Evolutionary conservation across 2,888 invertebrate genomes (phyloP).

Genomic region (Microctonus hyperodae): DNA sequence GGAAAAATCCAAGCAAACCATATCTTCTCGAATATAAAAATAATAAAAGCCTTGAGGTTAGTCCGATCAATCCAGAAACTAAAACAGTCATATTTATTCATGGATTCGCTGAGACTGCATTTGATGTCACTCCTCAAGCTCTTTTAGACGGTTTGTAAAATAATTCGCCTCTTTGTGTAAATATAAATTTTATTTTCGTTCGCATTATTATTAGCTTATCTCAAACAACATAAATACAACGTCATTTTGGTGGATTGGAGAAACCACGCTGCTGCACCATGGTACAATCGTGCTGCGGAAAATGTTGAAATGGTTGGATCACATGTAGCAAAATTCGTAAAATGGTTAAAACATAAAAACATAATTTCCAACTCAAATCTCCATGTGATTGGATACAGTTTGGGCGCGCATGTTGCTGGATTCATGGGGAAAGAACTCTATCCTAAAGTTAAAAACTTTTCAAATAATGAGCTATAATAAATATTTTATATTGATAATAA

Average conservation of each 20-base stretch:
- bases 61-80: not conserved
- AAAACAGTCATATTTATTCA: not conserved
- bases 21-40: not conserved
- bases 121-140: not conserved
- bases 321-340: not conserved
- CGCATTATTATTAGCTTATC: not conserved
- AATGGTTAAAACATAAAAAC: not conserved
- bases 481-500: too few species aligned
- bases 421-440: slow-evolving; percentile 56
- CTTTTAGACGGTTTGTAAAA: not conserved
- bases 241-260: not conserved
- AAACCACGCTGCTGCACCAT: not conserved
- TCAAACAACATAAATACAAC: not conserved
- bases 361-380: slow-evolving; percentile 41
- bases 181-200: not conserved
- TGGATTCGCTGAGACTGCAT: not conserved
- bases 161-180: not conserved
- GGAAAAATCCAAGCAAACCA: not conserved
- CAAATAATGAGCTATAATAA: not conserved
- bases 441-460: too few species aligned
- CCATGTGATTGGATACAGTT: slow-evolving; percentile 70
- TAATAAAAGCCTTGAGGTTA: not conserved
- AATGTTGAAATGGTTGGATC: not conserved
- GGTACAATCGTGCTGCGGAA: not conserved
- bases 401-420: slow-evolving; percentile 71